These are phyloP conservation scores for Taeniopygia guttata DNA, from an alignment of 2,797 vertebrate genomes.

Conservation along the genomic window DNA sequence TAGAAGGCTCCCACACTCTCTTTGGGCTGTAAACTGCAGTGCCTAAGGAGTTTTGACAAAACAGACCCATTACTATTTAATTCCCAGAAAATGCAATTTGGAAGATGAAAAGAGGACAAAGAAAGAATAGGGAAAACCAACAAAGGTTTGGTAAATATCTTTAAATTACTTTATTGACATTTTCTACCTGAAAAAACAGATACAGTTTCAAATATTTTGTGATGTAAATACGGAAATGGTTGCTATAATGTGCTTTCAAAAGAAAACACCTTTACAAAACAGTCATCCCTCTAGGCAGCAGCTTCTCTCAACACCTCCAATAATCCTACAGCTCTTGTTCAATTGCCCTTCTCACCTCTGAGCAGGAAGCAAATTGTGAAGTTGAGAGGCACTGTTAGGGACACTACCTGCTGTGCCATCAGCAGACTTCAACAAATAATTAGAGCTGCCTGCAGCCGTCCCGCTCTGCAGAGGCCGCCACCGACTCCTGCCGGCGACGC, in stretches of 20 bases:
- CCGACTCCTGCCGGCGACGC: too few species aligned
- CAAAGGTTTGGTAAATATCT: neutral
- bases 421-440: conserved; percentile 3
- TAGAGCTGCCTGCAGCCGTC: neutral
- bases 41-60: conserved; percentile 37
- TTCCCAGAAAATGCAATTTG: conserved; percentile 31
- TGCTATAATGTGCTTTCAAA: neutral
- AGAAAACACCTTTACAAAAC: conserved; percentile 10
- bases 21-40: conserved; percentile 29
- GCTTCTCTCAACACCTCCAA: neutral
- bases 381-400: neutral
- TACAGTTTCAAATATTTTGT: neutral
- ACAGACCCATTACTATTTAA: conserved; percentile 17
- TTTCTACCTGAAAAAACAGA: neutral
- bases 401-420: neutral
- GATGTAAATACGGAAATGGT: neutral
- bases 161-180: neutral
- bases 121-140: neutral
- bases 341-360: conserved; percentile 30
- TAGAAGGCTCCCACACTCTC: conserved; percentile 18
- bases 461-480: neutral
- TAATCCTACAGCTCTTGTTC: conserved; percentile 37
- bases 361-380: conserved; percentile 33
- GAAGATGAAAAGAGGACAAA: conserved; percentile 42
- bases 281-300: neutral